A percentile compares a stretch with the other conserved stretches of the same genome.
Conservation (phyloP, 2,113 vertebrate genomes). For the Sebastes fasciatus region DNA sequence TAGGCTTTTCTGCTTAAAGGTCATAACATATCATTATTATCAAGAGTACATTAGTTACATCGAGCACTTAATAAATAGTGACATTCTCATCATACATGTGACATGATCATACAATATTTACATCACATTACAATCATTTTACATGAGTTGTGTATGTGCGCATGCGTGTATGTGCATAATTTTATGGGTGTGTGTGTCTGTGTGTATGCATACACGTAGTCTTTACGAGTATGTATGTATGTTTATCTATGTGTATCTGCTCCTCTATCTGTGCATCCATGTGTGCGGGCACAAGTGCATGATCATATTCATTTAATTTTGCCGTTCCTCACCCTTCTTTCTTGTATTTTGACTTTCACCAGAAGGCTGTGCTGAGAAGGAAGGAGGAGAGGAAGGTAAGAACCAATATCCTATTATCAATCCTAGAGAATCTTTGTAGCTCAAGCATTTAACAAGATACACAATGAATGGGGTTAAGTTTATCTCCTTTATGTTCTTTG, state of each 20-base stretch:
- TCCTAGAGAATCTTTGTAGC: neutral
- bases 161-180: no score
- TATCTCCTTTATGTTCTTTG: constrained; percentile 11
- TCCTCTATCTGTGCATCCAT: no score
- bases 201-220: neutral
- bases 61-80: no score
- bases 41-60: no score
- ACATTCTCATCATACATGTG: neutral
- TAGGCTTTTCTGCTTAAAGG: neutral
- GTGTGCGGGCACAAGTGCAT: neutral
- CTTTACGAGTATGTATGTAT: neutral
- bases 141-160: neutral
- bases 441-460: neutral
- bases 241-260: neutral
- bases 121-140: neutral
- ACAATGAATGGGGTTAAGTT: neutral
- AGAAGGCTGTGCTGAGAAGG: constrained; percentile 42
- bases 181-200: no score
- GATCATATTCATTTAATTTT: neutral
- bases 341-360: constrained; percentile 12
- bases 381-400: constrained; percentile 51
- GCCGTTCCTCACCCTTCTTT: neutral
- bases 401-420: neutral
- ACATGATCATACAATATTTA: neutral
- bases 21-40: no score